phyloP scores from a whole-genome alignment of 2,113 vertebrate genomes.

The Zapornia atra region DNA sequence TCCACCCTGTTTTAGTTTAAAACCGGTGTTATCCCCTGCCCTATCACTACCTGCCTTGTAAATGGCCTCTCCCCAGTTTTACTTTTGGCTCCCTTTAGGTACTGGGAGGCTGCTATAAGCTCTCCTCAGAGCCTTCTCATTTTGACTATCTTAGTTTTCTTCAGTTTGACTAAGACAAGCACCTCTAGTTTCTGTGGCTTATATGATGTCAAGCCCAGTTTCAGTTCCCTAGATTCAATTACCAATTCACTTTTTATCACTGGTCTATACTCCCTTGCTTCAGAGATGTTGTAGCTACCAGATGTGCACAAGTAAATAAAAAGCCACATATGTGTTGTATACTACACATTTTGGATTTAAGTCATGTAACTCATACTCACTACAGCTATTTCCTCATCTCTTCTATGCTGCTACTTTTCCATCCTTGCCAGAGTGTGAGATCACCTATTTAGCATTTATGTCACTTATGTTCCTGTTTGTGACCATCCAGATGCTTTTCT shows the following conservation, averaged over 20 bases:
- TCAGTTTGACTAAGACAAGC: background rate
- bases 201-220: background rate
- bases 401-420: background rate
- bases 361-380: background rate
- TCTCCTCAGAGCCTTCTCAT: background rate
- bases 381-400: background rate
- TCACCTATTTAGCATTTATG: background rate
- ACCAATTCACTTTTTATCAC: background rate
- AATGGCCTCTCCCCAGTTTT: too few species aligned
- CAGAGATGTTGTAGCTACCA: background rate
- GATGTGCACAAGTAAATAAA: background rate
- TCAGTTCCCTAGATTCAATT: background rate
- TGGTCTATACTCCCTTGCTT: background rate
- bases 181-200: background rate
- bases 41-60: too few species aligned
- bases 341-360: background rate
- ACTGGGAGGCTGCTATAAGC: too few species aligned
- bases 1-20: too few species aligned
- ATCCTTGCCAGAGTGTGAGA: background rate
- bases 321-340: rapidly evolving
- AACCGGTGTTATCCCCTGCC: too few species aligned
- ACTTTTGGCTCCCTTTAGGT: too few species aligned
- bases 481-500: background rate
- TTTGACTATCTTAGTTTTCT: background rate
- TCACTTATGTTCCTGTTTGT: background rate